Base-by-base conservation (phyloP, 2,797 vertebrate genomes). In the Telmatherina bonti region DNA sequence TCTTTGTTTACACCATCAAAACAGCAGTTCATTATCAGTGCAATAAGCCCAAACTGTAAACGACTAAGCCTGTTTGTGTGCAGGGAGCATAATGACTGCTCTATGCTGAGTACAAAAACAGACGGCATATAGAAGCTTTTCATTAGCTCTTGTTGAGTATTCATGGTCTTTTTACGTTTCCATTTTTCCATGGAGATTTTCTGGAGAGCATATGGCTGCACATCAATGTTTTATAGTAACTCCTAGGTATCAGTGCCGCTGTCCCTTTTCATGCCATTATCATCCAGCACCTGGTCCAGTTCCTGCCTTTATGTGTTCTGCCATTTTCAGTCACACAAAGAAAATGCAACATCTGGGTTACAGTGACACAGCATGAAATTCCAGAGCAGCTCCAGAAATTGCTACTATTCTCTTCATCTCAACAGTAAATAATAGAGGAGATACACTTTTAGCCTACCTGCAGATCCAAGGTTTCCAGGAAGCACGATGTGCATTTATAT, bases 171-270 rank as follows among this genome's bases (percentile, higher is more conserved):
- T 56, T 55, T 81, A 38, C 31, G 26, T 78, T 70, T 61, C 27
- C 3, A 22, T 35, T 61, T 30, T 36, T 55, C 35, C 1, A 0
- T 8, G n/a, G 45, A 58, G 54, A 66, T 56, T 36, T 47, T n/a
- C 7, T 12, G 12, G 55, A 60, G 70, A 65, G 56, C 43, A 57
- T 74, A 62, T 72, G 66, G 72, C 55, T 16, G 62, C 45, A 76
- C 67, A 86, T 89, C 56, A 84, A 80, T 79, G 61, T 80, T 88
- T 86, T 12, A 86, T 71, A 15, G 29, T 22, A 29, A 16, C 62
- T 53, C 36, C 12, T 11, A 6, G 35, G 65, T 67, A 54, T 78
- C 31, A 31, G 43, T 1, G 22, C 65, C 35, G 31, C 52, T n/a
- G 62, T 61, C 59, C 66, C 55, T 15, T 30, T 69, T 54, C 70